Evolutionary conservation across 2,888 invertebrate species (phyloP).

Genomic region (Dexiosoma caninum): DNA sequence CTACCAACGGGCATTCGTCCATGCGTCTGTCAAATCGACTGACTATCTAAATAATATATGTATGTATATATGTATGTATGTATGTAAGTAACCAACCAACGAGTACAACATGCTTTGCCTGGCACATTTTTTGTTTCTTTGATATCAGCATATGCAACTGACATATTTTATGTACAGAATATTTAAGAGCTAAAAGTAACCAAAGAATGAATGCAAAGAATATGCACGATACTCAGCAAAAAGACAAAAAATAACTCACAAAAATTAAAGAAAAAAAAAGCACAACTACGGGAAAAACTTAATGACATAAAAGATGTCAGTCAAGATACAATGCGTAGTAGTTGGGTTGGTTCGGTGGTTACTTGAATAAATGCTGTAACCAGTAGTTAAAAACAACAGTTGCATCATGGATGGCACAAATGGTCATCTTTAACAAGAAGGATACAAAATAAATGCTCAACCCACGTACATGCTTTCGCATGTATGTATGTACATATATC

Average conservation of each 20-base stretch:
- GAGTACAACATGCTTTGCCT: slow-evolving; percentile 17
- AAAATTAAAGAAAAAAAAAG: neutral
- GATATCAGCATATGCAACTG: slow-evolving; percentile 59
- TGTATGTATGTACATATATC: too few relatives aligned
- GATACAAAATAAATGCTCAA: neutral
- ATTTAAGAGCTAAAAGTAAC: slow-evolving; percentile 54
- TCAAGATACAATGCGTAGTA: slow-evolving; percentile 51
- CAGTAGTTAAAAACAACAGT: slow-evolving; percentile 47
- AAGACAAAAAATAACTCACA: neutral
- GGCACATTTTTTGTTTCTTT: slow-evolving; percentile 56
- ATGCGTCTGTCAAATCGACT: slow-evolving; percentile 17
- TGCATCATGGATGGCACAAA: slow-evolving; percentile 21
- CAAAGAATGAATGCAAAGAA: slow-evolving; percentile 40
- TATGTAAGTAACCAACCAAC: slow-evolving; percentile 14
- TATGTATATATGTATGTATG: too few relatives aligned
- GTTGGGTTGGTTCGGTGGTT: slow-evolving; percentile 1
- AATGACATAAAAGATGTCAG: slow-evolving; percentile 59
- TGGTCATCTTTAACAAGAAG: slow-evolving; percentile 38
- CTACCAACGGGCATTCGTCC: slow-evolving; percentile 33
- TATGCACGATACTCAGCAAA: slow-evolving; percentile 6
- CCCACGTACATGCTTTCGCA: slow-evolving; percentile 18
- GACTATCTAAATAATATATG: too few relatives aligned
- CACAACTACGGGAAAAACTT: slow-evolving; percentile 15
- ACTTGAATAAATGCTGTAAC: slow-evolving; percentile 19
- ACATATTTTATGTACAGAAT: slow-evolving; percentile 57